Percentiles rank a stretch among this genome's conserved stretches.
Conservation (phyloP, 2,113 vertebrate species). For the Otis tarda region DNA sequence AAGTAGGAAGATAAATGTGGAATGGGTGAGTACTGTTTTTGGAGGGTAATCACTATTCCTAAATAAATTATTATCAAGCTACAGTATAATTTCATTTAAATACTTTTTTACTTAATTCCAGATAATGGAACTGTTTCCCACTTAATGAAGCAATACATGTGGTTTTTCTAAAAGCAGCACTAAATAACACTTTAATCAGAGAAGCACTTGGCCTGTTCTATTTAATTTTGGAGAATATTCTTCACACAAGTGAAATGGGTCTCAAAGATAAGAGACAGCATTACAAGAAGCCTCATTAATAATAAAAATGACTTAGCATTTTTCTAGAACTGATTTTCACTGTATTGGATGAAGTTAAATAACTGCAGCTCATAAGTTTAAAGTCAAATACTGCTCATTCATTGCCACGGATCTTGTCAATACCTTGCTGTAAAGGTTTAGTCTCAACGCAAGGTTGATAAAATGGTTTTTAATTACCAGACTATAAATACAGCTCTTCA, state of each 20-base stretch:
- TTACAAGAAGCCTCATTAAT: conserved; percentile 67
- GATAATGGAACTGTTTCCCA: conserved; percentile 11
- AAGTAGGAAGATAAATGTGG: neutral
- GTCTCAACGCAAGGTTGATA: conserved; percentile 80
- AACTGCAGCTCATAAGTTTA: conserved; percentile 84
- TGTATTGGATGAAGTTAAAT: conserved; percentile 77
- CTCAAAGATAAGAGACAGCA: conserved; percentile 16
- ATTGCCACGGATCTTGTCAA: conserved; percentile 80
- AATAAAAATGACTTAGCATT: conserved; percentile 70
- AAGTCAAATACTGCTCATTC: conserved; percentile 86
- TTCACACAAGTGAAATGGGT: conserved; percentile 53
- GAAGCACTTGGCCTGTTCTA: conserved; percentile 19
- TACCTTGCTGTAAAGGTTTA: conserved; percentile 79
- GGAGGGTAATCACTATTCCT: neutral
- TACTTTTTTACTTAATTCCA: conserved; percentile 6
- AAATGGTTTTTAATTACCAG: conserved; percentile 98
- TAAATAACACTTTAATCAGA: conserved; percentile 63
- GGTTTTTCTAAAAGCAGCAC: conserved; percentile 48
- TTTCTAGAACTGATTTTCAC: conserved; percentile 59
- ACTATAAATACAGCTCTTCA: conserved; percentile 85
- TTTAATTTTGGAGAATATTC: conserved; percentile 50
- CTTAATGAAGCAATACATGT: neutral
- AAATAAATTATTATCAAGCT: neutral
- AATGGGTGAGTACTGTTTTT: neutral
- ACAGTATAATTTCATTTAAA: neutral